phyloP scores from a whole-genome alignment of 2,797 vertebrate species.

The Myotis daubentonii region DNA sequence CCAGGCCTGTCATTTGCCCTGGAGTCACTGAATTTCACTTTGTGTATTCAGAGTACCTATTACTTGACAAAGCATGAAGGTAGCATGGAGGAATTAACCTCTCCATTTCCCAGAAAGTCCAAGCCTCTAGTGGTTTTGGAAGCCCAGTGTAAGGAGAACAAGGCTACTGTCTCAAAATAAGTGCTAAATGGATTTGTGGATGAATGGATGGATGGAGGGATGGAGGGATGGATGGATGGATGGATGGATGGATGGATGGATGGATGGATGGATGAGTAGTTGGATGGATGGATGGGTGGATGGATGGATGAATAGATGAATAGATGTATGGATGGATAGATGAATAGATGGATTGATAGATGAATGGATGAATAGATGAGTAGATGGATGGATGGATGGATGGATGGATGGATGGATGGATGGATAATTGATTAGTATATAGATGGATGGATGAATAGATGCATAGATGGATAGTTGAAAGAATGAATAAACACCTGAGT shows the following conservation, averaged over 20 bases:
- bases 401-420: rapidly evolving
- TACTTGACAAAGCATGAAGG: not conserved
- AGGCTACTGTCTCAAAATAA: not conserved
- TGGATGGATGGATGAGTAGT: not conserved
- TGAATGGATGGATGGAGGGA: rapidly evolving
- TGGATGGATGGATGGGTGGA: not conserved
- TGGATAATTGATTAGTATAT: no score
- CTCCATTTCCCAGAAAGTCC: not conserved
- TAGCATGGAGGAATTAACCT: not conserved
- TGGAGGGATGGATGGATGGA: not conserved
- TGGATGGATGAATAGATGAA: no score
- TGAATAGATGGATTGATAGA: not conserved
- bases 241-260: rapidly evolving
- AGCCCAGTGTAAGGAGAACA: not conserved
- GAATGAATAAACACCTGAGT: not conserved
- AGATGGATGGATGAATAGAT: no score
- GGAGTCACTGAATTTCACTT: not conserved
- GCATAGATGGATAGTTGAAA: not conserved
- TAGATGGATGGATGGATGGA: not conserved
- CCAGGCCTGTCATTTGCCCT: not conserved
- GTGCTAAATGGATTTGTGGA: not conserved
- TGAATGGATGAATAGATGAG: rapidly evolving
- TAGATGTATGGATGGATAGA: rapidly evolving
- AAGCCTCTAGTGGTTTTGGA: not conserved
- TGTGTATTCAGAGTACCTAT: not conserved